Evolutionary conservation across 1,140 invertebrate genomes (phyloP), one percentile per base, ranked within the genome.

Genomic region (Palaemon carinicauda): DNA sequence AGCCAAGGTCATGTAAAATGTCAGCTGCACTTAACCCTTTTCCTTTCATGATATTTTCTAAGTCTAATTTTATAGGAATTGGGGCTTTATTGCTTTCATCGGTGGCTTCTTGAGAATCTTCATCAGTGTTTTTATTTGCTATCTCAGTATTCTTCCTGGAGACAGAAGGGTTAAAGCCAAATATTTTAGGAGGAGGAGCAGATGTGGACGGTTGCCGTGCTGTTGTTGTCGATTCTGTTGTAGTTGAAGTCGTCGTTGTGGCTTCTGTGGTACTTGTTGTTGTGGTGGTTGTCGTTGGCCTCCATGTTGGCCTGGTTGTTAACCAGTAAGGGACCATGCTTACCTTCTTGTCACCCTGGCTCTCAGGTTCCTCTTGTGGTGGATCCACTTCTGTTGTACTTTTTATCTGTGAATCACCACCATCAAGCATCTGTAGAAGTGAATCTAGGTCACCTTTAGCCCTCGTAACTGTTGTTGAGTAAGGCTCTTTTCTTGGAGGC

Each of bases 381-480:
- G 9, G 19, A 15, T 29, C 33, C 3, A n/a, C 73, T 21, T 10
- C 51, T 21, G 73, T 21, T 50, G 27, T 5, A 9, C 4, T n/a
- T 15, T 5, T 31, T 24, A n/a, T n/a, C 15, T 41, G 9, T 41
- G 41, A 21, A 2, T 56, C 29, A 17, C 9, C 79, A 52, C 82
- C 74, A 52, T 82, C 74, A 52, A 88, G 60, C 17, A 88, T 60
- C 27, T 54, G 21, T 17, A 88, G 53, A 4, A 88, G 79, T 9
- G 53, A 75, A 5, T 71, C 54, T 53, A 88, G 51, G 24, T 85
- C 77, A 14, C 83, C 83, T 51, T 88, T 71, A 7, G 73, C 79
- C 41, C 75, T 82, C 75, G 53, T 88, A 88, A 78, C 15, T 86
- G 78, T 31, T 17, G 17, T 69, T 88, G 71, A 33, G 88, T 88